Conservation (phyloP, 2,797 vertebrate species). For the Gallinago solitaria region DNA sequence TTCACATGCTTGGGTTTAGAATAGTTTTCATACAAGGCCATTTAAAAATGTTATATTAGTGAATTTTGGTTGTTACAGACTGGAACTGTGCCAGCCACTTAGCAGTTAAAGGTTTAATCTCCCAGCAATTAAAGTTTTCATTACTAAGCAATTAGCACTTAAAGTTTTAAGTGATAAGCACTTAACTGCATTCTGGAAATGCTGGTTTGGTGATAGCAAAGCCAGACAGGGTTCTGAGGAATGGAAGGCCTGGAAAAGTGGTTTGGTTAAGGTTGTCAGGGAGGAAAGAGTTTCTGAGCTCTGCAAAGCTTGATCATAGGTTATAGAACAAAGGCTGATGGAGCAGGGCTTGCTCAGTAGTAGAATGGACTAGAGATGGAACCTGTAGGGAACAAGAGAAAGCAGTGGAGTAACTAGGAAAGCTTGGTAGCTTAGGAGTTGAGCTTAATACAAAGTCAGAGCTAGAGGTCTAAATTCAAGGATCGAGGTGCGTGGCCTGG, state of each 20-base stretch:
- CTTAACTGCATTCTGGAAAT: constrained; percentile 17
- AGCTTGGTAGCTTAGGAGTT: neutral
- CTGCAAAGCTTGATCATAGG: neutral
- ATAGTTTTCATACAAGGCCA: neutral
- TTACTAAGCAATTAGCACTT: constrained; percentile 58
- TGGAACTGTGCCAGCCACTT: constrained; percentile 37
- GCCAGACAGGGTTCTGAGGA: neutral
- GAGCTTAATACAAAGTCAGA: neutral
- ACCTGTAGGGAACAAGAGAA: neutral
- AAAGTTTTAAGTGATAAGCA: constrained; percentile 54
- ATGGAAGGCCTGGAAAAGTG: neutral
- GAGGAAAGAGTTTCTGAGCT: neutral
- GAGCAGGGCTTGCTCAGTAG: neutral
- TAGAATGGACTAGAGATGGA: neutral
- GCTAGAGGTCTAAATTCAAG: neutral
- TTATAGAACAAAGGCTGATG: neutral
- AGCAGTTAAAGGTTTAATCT: constrained; percentile 59
- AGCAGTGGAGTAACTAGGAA: neutral
- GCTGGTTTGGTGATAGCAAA: neutral
- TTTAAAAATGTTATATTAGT: neutral
- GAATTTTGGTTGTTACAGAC: constrained; percentile 46
- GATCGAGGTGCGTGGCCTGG: neutral
- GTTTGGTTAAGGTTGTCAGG: neutral
- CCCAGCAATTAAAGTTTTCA: constrained; percentile 58
- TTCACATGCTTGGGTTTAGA: neutral